Conservation (phyloP, 2,888 invertebrate species). For the Drosophila aldrichi region DNA sequence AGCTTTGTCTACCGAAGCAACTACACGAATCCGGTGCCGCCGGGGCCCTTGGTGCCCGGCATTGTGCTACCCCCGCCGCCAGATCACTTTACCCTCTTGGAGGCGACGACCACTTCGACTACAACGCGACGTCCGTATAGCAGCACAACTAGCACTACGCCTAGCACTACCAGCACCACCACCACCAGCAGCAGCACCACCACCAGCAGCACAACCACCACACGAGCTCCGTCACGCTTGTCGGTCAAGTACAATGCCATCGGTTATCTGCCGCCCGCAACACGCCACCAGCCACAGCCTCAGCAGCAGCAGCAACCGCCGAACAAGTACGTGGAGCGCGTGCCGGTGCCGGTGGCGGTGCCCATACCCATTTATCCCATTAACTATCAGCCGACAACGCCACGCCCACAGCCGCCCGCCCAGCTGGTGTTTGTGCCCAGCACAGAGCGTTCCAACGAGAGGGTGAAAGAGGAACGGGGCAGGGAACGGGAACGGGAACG, state of each 20-base stretch:
- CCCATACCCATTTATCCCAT: conserved; percentile 80
- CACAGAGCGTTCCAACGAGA: conserved; percentile 40
- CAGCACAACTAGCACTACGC: conserved; percentile 35
- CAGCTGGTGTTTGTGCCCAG: conserved; percentile 78
- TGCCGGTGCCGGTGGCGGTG: conserved; percentile 81
- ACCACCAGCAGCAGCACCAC: conserved; percentile 38
- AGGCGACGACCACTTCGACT: conserved; percentile 83
- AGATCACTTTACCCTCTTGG: conserved; percentile 92
- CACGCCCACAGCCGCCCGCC: conserved; percentile 41
- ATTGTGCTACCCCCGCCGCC: conserved; percentile 95
- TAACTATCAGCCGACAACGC: conserved; percentile 69
- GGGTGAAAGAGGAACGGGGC: not conserved
- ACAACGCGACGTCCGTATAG: conserved; percentile 67
- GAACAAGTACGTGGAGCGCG: conserved; percentile 64
- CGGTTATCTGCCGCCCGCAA: conserved; percentile 81
- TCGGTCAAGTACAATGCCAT: conserved; percentile 68
- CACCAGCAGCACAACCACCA: conserved; percentile 38
- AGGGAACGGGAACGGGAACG: conserved; percentile 13
- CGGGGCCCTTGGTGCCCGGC: conserved; percentile 94
- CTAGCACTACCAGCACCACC: conserved; percentile 31
- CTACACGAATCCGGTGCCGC: conserved; percentile 91
- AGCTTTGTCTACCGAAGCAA: conserved; percentile 93
- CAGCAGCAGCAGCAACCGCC: not conserved
- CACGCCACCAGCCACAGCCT: conserved; percentile 6
- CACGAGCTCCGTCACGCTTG: conserved; percentile 68